phyloP scores from a whole-genome alignment of 2,113 vertebrate species.

The Furnarius figulus region DNA sequence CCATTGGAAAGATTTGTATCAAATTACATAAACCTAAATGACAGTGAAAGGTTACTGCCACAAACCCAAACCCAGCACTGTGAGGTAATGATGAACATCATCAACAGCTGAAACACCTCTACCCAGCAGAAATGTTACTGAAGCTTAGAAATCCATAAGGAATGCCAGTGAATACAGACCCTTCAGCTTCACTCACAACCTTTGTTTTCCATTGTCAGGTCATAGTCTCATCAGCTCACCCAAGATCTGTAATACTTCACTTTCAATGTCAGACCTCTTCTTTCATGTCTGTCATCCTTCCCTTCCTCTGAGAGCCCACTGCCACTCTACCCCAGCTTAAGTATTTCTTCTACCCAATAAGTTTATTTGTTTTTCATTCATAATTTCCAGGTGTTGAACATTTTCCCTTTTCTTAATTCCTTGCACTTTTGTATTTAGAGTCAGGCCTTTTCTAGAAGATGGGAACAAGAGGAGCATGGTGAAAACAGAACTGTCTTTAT shows the following conservation, averaged over 20 bases:
- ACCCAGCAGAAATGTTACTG: background rate
- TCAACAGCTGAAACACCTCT: background rate
- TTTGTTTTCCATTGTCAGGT: accelerated
- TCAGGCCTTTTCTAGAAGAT: background rate
- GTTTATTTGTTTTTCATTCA: background rate
- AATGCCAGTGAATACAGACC: background rate
- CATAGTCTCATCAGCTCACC: background rate
- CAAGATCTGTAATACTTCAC: background rate
- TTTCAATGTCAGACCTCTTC: background rate
- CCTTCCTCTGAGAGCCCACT: background rate
- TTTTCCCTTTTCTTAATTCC: background rate
- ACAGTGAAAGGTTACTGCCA: background rate
- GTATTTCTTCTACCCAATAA: background rate
- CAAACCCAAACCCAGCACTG: background rate
- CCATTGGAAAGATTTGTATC: background rate
- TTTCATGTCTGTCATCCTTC: background rate
- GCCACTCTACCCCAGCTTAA: background rate
- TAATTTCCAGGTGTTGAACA: background rate
- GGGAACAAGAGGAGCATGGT: background rate
- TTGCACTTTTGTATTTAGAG: background rate
- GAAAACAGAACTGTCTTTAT: background rate
- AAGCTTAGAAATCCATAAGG: background rate
- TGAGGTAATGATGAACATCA: background rate
- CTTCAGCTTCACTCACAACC: background rate
- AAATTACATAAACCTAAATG: background rate